These are phyloP conservation scores for Trachops cirrhosus DNA, from an alignment of 2,797 vertebrate genomes.

Conservation along the genomic window DNA sequence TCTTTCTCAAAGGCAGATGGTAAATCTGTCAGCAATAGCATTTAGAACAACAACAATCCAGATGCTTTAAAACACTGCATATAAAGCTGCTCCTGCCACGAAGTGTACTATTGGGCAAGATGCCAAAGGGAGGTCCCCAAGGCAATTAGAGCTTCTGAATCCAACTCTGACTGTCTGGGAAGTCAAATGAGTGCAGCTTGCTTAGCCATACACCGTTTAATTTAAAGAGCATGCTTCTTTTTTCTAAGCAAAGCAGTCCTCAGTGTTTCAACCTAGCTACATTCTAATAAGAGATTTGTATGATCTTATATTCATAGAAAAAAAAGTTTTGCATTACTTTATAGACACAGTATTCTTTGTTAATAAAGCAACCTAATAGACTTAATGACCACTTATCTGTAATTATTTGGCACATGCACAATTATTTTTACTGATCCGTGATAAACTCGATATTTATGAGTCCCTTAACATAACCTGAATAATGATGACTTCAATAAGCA, in stretches of 20 bases:
- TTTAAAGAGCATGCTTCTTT: slow-evolving; percentile 81
- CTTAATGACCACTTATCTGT: slow-evolving; percentile 26
- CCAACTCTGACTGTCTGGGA: slow-evolving; percentile 86
- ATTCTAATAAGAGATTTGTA: slow-evolving; percentile 32
- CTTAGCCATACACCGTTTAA: slow-evolving; percentile 85
- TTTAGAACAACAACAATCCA: slow-evolving; percentile 79
- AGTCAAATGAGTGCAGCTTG: slow-evolving; percentile 81
- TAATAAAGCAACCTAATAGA: slow-evolving; percentile 41
- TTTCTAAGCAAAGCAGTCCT: slow-evolving; percentile 77
- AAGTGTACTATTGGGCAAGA: slow-evolving; percentile 76
- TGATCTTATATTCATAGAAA: slow-evolving; percentile 51
- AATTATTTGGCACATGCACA: slow-evolving; percentile 32
- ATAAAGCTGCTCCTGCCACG: slow-evolving; percentile 75
- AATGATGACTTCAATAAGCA: not conserved
- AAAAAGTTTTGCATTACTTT: not conserved
- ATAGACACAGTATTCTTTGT: not conserved
- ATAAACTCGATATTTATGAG: slow-evolving; percentile 32
- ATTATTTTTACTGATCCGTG: not conserved
- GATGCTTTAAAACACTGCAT: slow-evolving; percentile 81
- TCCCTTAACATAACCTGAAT: slow-evolving; percentile 32
- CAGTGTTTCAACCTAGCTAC: slow-evolving; percentile 50
- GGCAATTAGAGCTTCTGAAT: slow-evolving; percentile 84
- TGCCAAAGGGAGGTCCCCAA: slow-evolving; percentile 80
- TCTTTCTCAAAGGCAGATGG: slow-evolving; percentile 83
- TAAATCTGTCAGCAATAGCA: slow-evolving; percentile 82